Conservation (phyloP, 1,140 invertebrate genomes). For the Euglossa dilemma region DNA sequence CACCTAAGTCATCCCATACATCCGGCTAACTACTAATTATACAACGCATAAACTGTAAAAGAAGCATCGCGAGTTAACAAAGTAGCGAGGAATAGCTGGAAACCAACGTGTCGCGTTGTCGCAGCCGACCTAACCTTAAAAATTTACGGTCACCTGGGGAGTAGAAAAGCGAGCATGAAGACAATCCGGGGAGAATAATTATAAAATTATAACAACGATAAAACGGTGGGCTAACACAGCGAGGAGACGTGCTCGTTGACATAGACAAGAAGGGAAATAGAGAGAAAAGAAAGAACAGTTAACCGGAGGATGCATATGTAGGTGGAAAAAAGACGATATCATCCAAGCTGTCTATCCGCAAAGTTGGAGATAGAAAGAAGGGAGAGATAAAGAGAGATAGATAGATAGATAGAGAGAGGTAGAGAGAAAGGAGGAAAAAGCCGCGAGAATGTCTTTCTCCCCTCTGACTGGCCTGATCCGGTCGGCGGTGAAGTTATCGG, state of each 20-base stretch:
- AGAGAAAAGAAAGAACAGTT: neutral
- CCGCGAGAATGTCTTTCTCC: neutral
- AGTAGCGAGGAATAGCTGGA: too few relatives aligned
- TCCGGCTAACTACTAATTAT: too few relatives aligned
- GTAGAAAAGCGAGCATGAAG: too few relatives aligned
- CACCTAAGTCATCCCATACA: too few relatives aligned
- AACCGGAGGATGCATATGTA: slow-evolving; percentile 10
- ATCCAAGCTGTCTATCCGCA: neutral
- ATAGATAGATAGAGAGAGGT: neutral
- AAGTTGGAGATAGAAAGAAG: slow-evolving; percentile 19
- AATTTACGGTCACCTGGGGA: too few relatives aligned
- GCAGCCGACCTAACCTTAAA: too few relatives aligned
- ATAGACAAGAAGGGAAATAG: neutral
- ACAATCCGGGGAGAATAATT: neutral
- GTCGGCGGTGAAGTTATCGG: slow-evolving; percentile 47
- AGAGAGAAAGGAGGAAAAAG: neutral
- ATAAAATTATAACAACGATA: neutral
- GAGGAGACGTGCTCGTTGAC: slow-evolving; percentile 2
- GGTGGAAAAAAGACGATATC: neutral
- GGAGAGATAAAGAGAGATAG: neutral
- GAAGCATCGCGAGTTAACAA: too few relatives aligned
- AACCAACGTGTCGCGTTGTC: too few relatives aligned
- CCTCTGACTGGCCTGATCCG: neutral
- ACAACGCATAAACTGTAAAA: too few relatives aligned
- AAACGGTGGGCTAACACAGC: neutral